A percentile compares a stretch with the other conserved stretches of the same genome.
Conservation (phyloP, 1,140 invertebrate genomes). For the Kradibia gibbosae region DNA sequence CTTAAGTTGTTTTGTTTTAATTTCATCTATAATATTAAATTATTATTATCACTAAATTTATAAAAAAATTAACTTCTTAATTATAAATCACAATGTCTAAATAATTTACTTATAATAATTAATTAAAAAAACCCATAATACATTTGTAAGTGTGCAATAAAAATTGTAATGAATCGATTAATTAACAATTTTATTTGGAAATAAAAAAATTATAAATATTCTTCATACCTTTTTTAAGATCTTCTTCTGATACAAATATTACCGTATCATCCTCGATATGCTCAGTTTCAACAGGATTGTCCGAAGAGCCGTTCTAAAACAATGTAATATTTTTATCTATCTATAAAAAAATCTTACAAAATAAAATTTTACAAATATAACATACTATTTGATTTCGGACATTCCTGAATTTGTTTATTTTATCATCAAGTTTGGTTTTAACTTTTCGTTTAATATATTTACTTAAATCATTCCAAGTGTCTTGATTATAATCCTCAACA, state of each 20-base stretch:
- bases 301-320: constrained; percentile 31
- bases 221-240: constrained; percentile 78
- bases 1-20: constrained; percentile 65
- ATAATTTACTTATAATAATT: too few species aligned
- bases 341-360: not conserved
- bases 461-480: constrained; percentile 88
- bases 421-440: constrained; percentile 87
- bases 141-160: constrained; percentile 36
- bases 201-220: not conserved
- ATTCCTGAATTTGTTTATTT: constrained; percentile 80
- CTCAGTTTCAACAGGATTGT: constrained; percentile 51
- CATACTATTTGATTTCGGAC: constrained; percentile 67
- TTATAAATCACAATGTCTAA: too few species aligned
- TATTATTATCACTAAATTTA: not conserved
- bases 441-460: constrained; percentile 88
- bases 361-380: constrained; percentile 10
- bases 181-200: constrained; percentile 60
- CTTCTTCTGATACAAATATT: constrained; percentile 79
- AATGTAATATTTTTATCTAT: not conserved
- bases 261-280: constrained; percentile 64
- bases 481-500: constrained; percentile 83
- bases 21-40: constrained; percentile 57
- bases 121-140: not conserved
- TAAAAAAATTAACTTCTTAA: constrained; percentile 19
- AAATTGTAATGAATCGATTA: constrained; percentile 37